Evolutionary conservation across 2,888 invertebrate genomes (phyloP).

Genomic region (Phortica magna): DNA sequence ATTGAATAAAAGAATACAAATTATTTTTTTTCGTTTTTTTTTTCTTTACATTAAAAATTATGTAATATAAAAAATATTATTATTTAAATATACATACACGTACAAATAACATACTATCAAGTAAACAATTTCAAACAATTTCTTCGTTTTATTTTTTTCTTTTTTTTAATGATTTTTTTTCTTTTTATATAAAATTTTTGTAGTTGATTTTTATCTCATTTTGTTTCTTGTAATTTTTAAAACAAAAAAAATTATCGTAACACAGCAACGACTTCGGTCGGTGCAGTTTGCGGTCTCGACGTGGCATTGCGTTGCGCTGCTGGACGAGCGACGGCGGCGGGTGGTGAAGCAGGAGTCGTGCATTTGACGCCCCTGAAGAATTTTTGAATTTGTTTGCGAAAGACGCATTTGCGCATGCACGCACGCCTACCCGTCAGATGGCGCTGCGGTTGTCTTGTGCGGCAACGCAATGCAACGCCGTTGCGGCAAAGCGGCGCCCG

Average conservation of each 20-base stretch:
- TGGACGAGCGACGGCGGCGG: slow-evolving; percentile 34
- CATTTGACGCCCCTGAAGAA: no score
- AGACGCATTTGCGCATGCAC: slow-evolving; percentile 12
- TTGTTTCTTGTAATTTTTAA: slow-evolving; percentile 46
- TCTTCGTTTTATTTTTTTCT: slow-evolving; percentile 36
- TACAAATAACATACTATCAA: slow-evolving; percentile 69
- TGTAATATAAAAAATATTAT: slow-evolving; percentile 43
- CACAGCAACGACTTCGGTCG: slow-evolving; percentile 76
- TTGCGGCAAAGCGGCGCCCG: slow-evolving; percentile 26
- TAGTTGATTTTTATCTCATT: slow-evolving; percentile 29
- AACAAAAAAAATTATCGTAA: slow-evolving; percentile 70
- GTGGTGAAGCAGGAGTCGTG: no score
- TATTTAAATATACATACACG: slow-evolving; percentile 74
- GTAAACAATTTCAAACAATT: slow-evolving; percentile 43
- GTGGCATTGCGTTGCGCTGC: neutral
- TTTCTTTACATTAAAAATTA: slow-evolving; percentile 41
- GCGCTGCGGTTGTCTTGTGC: neutral
- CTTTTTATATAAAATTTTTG: neutral
- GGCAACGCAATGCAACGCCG: slow-evolving; percentile 21
- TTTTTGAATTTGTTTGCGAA: slow-evolving; percentile 35
- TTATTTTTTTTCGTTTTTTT: slow-evolving; percentile 31
- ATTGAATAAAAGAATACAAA: slow-evolving; percentile 21
- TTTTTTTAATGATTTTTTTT: slow-evolving; percentile 32
- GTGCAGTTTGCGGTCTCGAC: neutral
- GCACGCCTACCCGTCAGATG: neutral